Base-by-base conservation (phyloP, 2,113 vertebrate genomes). In the Microcebus murinus region DNA sequence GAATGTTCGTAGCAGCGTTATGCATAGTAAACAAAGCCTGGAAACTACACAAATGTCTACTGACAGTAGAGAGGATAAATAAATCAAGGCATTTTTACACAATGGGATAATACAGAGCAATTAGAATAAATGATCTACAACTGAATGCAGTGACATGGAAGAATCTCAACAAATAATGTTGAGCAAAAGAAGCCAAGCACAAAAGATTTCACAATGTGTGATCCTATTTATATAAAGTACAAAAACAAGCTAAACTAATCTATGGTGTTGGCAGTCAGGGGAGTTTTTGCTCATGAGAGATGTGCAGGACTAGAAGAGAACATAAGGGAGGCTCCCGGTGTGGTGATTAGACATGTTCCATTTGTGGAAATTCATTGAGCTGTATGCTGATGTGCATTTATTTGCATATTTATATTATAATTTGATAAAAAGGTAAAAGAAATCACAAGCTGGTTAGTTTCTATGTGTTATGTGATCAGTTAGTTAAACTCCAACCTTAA, bases 121-220 rank as follows among this genome's bases (percentile, higher is more conserved):
- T 96, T 95, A 88, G 81, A 92, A 95, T 92, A 91, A 96, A 95
- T 85, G 81, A 94, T 50, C 61, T 95, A 91, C 68, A 90, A 63
- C 48, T 76, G 92, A 94, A 86, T 94, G 61, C 80, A 96, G 79
- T 73, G 68, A 85, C 71, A 45, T 50, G 87, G 87, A 77, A 87
- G 55, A 89, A 85, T 95, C 73, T 96, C 91, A 91, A 50, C 68
- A 93, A 97, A 91, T 85, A 96, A 77, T 36, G 34, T 74, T 96
- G 61, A 79, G 36, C 70, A 82, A 96, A 96, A 90, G 85, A 90
- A 95, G 71, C 27, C 45, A 76, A 90, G 59, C 59, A 96, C 59
- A 88, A 92, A 96, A 90, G 81, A 88, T 94, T 87, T 79, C 55
- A 63, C 67, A 92, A 2, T 48, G 84, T 48, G 29, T n/a, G 67